These are phyloP conservation scores for Mayetiola destructor DNA, from an alignment of 2,888 invertebrate species.

Conservation along the genomic window DNA sequence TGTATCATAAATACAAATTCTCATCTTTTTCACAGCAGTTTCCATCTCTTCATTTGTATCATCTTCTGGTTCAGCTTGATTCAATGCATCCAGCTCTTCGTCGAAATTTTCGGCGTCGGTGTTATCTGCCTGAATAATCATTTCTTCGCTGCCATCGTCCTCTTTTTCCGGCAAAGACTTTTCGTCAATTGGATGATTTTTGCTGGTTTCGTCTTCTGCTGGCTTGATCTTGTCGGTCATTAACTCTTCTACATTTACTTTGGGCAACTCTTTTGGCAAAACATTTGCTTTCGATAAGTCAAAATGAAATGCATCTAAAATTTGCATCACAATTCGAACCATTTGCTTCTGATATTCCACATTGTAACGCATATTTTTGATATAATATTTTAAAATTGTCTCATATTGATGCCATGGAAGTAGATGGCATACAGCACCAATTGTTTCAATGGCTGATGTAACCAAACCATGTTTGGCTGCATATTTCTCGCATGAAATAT, in stretches of 20 bases:
- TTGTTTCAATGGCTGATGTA: slow-evolving; percentile 69
- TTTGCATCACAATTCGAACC: slow-evolving; percentile 57
- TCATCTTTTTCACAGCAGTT: slow-evolving; percentile 25
- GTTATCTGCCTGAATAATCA: slow-evolving; percentile 23
- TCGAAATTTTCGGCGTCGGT: slow-evolving; percentile 30
- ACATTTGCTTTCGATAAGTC: slow-evolving; percentile 53
- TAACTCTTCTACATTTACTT: background rate
- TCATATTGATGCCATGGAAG: slow-evolving; percentile 87
- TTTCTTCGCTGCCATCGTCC: slow-evolving; percentile 16
- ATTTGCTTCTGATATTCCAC: slow-evolving; percentile 69
- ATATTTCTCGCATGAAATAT: slow-evolving; percentile 63
- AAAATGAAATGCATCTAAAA: slow-evolving; percentile 85
- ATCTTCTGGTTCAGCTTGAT: slow-evolving; percentile 27
- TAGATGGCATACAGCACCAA: slow-evolving; percentile 59
- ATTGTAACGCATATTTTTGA: slow-evolving; percentile 56
- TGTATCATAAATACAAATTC: slow-evolving; percentile 25
- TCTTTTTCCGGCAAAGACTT: background rate
- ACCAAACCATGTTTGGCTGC: slow-evolving; percentile 62
- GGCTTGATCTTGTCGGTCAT: slow-evolving; percentile 23
- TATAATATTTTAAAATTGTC: slow-evolving; percentile 62
- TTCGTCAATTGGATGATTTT: background rate
- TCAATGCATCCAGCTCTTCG: slow-evolving; percentile 35
- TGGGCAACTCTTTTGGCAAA: slow-evolving; percentile 26
- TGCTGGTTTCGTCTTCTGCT: slow-evolving; percentile 1
- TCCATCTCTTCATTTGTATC: slow-evolving; percentile 23